Percentiles rank a stretch among this genome's conserved stretches.
Evolutionary conservation across 2,797 vertebrate genomes (phyloP).

Genomic region (Spinus olivaceus): DNA sequence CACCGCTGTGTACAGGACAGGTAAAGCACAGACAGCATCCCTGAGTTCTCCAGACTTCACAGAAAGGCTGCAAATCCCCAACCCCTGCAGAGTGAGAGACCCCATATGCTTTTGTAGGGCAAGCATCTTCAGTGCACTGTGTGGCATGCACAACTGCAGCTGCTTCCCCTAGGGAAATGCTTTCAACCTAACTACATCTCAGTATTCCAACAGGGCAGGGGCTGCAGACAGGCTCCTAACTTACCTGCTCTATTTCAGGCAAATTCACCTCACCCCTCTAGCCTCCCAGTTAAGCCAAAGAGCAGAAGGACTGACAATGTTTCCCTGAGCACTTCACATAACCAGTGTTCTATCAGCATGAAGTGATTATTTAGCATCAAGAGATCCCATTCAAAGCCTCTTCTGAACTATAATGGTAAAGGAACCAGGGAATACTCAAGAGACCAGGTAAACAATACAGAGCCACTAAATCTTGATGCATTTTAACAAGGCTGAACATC

Average conservation of each 20-base stretch:
- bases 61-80: not conserved
- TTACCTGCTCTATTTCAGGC: not conserved
- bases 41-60: not conserved
- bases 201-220: not conserved
- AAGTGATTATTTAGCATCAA: not conserved
- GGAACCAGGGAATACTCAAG: not conserved
- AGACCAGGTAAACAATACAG: not conserved
- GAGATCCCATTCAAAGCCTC: not conserved
- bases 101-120: not conserved
- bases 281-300: not conserved
- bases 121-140: not conserved
- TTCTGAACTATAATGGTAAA: not conserved
- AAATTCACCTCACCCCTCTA: not conserved
- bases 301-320: not conserved
- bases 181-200: not conserved
- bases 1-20: constrained; percentile 33
- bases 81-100: not conserved
- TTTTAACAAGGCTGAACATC: not conserved
- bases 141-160: not conserved
- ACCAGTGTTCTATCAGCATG: not conserved
- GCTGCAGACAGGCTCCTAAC: not conserved
- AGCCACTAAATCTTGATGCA: not conserved
- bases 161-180: not conserved
- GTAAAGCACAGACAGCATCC: not conserved
- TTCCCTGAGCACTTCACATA: not conserved